Percentiles rank a stretch among this genome's conserved stretches.
phyloP scores from a whole-genome alignment of 2,888 invertebrate genomes.

The Drosophila kambysellisi region DNA sequence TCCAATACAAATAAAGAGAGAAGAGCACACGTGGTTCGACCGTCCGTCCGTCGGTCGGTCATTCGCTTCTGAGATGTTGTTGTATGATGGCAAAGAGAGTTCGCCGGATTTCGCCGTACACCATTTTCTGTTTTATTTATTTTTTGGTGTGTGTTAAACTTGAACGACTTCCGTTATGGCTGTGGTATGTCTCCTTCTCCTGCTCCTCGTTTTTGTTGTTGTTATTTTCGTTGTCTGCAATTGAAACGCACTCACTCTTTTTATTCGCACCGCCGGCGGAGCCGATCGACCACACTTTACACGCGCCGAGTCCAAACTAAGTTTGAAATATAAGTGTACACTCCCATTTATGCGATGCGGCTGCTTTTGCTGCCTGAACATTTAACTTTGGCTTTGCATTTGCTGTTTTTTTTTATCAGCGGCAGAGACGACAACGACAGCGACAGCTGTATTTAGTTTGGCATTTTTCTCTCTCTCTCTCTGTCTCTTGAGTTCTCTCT shows the following conservation, averaged over 20 bases:
- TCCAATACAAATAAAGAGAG: neutral
- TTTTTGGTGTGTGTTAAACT: neutral
- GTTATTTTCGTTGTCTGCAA: constrained; percentile 12
- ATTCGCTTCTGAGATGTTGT: constrained; percentile 10
- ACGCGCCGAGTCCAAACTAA: constrained; percentile 67
- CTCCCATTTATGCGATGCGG: constrained; percentile 60
- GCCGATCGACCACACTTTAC: constrained; percentile 50
- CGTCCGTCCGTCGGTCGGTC: constrained; percentile 1
- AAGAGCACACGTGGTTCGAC: constrained; percentile 46
- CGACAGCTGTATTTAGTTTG: constrained; percentile 44
- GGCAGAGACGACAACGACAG: constrained; percentile 3
- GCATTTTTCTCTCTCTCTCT: constrained; percentile 13
- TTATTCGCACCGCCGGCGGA: neutral
- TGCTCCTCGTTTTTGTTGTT: neutral
- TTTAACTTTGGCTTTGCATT: constrained; percentile 70
- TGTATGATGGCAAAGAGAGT: constrained; percentile 23
- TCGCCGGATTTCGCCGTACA: constrained; percentile 13
- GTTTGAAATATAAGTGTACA: constrained; percentile 47
- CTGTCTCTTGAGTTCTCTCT: constrained; percentile 6
- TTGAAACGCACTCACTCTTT: neutral
- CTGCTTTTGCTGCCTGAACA: constrained; percentile 34
- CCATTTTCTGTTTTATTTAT: constrained; percentile 16
- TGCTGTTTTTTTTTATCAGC: constrained; percentile 23
- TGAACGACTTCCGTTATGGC: constrained; percentile 6
- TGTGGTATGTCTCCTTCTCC: neutral